phyloP scores from a whole-genome alignment of 2,888 invertebrate genomes.

The Ethmia dodecea region DNA sequence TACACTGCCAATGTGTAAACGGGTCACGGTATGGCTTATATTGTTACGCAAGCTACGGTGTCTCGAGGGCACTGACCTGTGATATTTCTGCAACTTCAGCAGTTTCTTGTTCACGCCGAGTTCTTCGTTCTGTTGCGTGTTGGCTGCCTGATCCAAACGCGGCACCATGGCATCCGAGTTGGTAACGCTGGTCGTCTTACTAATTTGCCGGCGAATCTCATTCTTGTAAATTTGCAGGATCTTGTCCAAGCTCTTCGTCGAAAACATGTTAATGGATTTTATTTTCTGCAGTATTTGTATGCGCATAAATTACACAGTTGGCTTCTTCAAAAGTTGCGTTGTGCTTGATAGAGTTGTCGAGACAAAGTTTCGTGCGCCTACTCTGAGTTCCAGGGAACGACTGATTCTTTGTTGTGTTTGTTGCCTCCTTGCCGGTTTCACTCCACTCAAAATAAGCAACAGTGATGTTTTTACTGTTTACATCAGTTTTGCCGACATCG shows the following conservation, averaged over 20 bases:
- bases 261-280: constrained; percentile 48
- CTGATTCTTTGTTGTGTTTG: constrained; percentile 74
- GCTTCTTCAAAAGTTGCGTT: neutral
- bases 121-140: constrained; percentile 53
- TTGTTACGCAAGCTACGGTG: constrained; percentile 48
- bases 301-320: neutral
- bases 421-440: constrained; percentile 55
- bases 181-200: constrained; percentile 78
- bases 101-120: constrained; percentile 59
- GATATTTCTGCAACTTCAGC: constrained; percentile 74
- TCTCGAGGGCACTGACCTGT: constrained; percentile 74
- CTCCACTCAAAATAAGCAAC: constrained; percentile 43
- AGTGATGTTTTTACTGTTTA: constrained; percentile 59
- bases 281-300: constrained; percentile 3
- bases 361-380: constrained; percentile 36
- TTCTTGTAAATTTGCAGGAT: constrained; percentile 59
- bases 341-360: neutral
- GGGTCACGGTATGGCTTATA: constrained; percentile 28
- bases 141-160: constrained; percentile 57
- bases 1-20: constrained; percentile 1
- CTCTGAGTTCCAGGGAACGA: constrained; percentile 49
- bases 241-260: constrained; percentile 56
- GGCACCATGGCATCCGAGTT: constrained; percentile 79
- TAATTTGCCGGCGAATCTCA: constrained; percentile 72
- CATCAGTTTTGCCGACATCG: constrained; percentile 60